These are phyloP conservation scores for Polypterus bichir DNA, from an alignment of 2,113 vertebrate genomes.

Conservation along the genomic window DNA sequence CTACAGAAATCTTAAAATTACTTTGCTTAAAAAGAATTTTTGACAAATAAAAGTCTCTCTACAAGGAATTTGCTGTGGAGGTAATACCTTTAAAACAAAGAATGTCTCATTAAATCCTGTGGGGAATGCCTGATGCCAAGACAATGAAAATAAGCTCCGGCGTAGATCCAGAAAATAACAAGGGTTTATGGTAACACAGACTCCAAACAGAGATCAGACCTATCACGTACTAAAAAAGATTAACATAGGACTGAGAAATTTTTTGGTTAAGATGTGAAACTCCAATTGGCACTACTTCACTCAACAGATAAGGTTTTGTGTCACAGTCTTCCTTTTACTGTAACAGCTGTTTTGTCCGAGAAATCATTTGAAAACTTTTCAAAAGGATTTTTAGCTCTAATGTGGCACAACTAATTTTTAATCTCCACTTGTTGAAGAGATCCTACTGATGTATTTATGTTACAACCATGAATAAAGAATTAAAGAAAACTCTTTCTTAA, in stretches of 20 bases:
- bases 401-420: neutral
- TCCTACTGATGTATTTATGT: neutral
- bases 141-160: neutral
- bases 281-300: neutral
- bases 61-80: too few species aligned
- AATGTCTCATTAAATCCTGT: too few species aligned
- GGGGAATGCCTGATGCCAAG: too few species aligned
- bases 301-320: neutral
- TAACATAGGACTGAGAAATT: too few species aligned
- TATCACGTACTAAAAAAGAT: too few species aligned
- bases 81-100: too few species aligned
- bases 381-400: neutral
- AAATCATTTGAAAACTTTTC: neutral
- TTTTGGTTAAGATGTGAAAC: too few species aligned
- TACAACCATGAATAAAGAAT: neutral
- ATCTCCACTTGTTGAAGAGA: neutral
- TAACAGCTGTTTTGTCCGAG: neutral
- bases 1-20: too few species aligned
- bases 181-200: constrained; percentile 1
- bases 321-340: neutral
- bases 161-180: neutral
- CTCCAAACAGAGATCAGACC: constrained; percentile 1
- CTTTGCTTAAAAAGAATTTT: too few species aligned
- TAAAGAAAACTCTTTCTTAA: neutral
- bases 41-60: too few species aligned